Conservation (phyloP, 2,888 invertebrate genomes). For the Cactoblastis cactorum region DNA sequence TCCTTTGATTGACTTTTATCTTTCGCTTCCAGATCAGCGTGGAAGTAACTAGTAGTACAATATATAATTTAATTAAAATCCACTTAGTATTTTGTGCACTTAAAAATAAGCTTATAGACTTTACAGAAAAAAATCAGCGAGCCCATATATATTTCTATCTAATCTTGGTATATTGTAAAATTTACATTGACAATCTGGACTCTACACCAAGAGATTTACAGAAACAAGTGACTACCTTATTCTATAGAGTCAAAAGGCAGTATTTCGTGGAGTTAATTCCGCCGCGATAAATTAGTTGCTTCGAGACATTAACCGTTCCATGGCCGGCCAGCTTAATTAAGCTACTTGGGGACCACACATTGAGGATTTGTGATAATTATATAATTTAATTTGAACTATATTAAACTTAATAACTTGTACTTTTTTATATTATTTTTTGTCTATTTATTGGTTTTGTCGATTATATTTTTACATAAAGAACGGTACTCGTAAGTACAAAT, state of each 20-base stretch:
- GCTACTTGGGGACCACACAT: conserved; percentile 33
- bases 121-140: no score
- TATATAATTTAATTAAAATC: no score
- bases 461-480: neutral
- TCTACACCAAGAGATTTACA: neutral
- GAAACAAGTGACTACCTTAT: neutral
- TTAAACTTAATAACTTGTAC: neutral
- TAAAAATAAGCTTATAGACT: no score
- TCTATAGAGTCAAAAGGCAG: conserved; percentile 7
- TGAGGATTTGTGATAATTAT: conserved; percentile 15
- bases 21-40: no score
- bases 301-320: conserved; percentile 24
- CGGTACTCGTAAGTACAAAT: no score
- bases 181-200: neutral
- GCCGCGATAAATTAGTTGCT: conserved; percentile 29
- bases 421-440: no score
- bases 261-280: conserved; percentile 26
- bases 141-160: no score
- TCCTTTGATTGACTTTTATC: no score
- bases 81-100: no score
- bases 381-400: conserved; percentile 22
- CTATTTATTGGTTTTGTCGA: no score
- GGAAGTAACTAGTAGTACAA: no score
- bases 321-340: conserved; percentile 21
- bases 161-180: no score